Evolutionary conservation across 2,888 invertebrate genomes (phyloP).

Genomic region (Poecilus cupreus): DNA sequence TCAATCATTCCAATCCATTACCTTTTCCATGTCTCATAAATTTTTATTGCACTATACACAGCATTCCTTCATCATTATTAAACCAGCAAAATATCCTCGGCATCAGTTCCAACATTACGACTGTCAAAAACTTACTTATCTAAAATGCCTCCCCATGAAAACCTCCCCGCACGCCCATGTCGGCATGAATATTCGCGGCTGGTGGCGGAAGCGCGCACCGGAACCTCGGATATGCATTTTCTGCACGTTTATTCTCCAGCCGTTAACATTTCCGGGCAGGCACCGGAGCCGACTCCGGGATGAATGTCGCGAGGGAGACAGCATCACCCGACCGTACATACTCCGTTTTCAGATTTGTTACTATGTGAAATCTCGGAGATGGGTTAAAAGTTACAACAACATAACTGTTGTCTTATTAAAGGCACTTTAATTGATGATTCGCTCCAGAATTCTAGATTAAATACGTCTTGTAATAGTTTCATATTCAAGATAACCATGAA

Average conservation of each 20-base stretch:
- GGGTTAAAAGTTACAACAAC: no score
- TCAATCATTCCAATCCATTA: constrained; percentile 3
- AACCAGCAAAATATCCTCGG: no score
- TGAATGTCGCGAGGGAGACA: neutral
- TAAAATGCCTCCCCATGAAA: neutral
- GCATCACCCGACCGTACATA: neutral
- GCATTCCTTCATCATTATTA: neutral
- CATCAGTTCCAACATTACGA: no score
- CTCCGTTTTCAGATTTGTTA: no score
- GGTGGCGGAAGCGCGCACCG: constrained; percentile 12
- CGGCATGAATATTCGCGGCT: neutral
- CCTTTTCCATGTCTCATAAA: neutral
- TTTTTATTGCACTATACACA: neutral
- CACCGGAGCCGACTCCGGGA: constrained; percentile 9
- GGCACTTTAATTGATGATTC: no score
- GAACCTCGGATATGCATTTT: constrained; percentile 43
- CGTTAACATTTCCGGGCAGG: constrained; percentile 51
- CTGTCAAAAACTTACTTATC: no score
- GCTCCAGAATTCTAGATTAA: no score
- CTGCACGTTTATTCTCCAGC: constrained; percentile 52
- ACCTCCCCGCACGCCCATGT: neutral
- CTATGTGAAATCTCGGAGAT: no score
- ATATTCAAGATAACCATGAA: no score
- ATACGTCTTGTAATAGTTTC: no score
- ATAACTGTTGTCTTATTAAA: no score